phyloP scores from a whole-genome alignment of 2,113 vertebrate genomes.

The Mus pahari region DNA sequence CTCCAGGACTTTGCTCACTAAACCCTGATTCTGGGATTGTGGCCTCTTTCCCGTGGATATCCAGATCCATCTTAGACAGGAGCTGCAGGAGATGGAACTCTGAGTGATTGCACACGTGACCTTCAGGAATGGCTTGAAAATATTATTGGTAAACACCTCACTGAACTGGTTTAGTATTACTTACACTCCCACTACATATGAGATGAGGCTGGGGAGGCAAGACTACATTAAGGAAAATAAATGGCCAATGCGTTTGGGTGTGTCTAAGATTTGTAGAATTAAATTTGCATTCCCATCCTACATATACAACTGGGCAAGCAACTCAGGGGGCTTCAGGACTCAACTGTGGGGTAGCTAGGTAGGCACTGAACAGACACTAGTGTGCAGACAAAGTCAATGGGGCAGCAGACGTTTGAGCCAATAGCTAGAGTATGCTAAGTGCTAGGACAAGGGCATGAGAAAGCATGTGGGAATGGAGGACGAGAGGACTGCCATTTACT shows the following conservation, averaged over 20 bases:
- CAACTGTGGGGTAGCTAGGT: not conserved
- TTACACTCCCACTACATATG: not conserved
- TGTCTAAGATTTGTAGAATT: not conserved
- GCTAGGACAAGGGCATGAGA: not conserved
- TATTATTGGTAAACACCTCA: not conserved
- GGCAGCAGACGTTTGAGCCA: not conserved
- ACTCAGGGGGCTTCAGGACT: not conserved
- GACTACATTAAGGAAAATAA: conserved; percentile 18
- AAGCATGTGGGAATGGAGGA: not conserved
- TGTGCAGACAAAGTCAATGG: not conserved
- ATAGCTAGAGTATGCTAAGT: not conserved
- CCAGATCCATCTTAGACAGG: not conserved
- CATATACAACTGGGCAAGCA: not conserved
- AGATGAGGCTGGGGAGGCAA: not conserved
- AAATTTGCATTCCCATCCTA: not conserved
- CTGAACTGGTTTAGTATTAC: not conserved
- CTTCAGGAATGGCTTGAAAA: conserved; percentile 1
- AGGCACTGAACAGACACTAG: not conserved
- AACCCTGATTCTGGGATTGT: not conserved
- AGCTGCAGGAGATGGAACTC: not conserved
- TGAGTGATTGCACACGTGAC: not conserved
- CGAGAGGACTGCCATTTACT: too few species aligned
- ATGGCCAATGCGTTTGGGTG: not conserved
- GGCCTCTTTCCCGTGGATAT: not conserved
- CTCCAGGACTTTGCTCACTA: not conserved